Percentiles rank a stretch among this genome's conserved stretches.
Evolutionary conservation across 2,888 invertebrate genomes (phyloP).

Genomic region (Phortica okadai): DNA sequence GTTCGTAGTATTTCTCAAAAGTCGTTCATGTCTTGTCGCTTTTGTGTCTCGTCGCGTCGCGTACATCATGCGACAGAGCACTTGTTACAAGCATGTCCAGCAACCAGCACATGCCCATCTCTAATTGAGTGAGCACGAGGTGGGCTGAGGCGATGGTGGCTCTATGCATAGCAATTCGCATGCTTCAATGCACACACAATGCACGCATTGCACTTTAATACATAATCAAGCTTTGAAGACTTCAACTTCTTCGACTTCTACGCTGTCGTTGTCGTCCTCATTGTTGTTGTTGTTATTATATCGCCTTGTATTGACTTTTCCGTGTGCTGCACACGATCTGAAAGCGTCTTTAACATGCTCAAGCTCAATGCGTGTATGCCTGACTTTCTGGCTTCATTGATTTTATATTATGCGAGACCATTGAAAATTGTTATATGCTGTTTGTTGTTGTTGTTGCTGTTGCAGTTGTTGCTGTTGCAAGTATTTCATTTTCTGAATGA

Average conservation of each 20-base stretch:
- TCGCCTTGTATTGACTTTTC: too few relatives aligned
- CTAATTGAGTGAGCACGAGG: too few relatives aligned
- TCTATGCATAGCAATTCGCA: background rate
- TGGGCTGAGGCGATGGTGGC: too few relatives aligned
- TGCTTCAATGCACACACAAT: conserved; percentile 15
- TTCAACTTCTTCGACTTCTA: background rate
- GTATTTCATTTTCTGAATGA: conserved; percentile 13
- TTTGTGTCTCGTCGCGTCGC: background rate
- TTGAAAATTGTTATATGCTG: background rate
- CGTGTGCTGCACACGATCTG: conserved; percentile 34
- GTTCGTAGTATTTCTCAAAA: too few relatives aligned
- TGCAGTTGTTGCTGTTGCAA: background rate
- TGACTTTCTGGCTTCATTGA: conserved; percentile 53
- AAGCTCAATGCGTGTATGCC: conserved; percentile 4
- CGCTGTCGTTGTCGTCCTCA: background rate
- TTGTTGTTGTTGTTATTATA: too few relatives aligned
- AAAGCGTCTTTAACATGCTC: background rate
- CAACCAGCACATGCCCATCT: background rate
- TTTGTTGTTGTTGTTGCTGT: background rate
- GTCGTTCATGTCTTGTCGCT: conserved; percentile 13
- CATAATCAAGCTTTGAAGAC: conserved; percentile 22
- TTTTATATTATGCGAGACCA: conserved; percentile 37
- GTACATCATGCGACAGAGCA: background rate
- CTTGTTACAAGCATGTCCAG: conserved; percentile 27
- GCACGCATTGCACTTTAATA: conserved; percentile 24